Evolutionary conservation across 2,113 vertebrate genomes (phyloP).

Genomic region (Trogon melanurus): DNA sequence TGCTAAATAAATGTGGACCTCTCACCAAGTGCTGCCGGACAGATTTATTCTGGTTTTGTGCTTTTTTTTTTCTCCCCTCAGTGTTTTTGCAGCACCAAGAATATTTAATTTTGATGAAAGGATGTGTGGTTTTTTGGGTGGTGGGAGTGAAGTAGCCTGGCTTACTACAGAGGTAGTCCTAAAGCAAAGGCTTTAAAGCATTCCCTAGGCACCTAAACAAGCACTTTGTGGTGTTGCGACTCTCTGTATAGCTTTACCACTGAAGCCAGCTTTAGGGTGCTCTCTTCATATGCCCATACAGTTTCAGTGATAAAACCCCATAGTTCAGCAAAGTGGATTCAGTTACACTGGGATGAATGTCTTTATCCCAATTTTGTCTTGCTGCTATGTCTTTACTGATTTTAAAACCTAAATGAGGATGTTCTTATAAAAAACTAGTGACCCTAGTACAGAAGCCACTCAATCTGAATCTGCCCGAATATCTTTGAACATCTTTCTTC

Average conservation of each 20-base stretch:
- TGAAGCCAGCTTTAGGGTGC: not conserved
- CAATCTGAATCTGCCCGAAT: not conserved
- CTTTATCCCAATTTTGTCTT: not conserved
- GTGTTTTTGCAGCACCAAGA: not conserved
- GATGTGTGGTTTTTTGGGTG: not conserved
- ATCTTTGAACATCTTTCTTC: not conserved
- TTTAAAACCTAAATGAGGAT: not conserved
- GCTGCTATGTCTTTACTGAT: not conserved
- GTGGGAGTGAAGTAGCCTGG: not conserved
- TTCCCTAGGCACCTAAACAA: not conserved
- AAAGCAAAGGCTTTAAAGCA: not conserved
- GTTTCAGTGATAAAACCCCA: not conserved
- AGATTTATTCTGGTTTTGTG: not conserved
- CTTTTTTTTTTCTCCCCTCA: not conserved
- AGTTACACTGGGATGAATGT: not conserved
- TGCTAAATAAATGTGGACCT: not conserved
- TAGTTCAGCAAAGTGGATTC: not conserved
- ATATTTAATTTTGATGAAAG: conserved; percentile 18
- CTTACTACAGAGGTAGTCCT: not conserved
- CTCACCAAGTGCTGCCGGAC: not conserved
- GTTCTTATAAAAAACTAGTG: not conserved
- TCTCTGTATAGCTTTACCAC: not conserved
- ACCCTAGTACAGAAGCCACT: not conserved
- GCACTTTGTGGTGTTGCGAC: not conserved
- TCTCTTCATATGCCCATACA: not conserved